phyloP scores from a whole-genome alignment of 2,797 vertebrate species.

The Lithobates sylvaticus region DNA sequence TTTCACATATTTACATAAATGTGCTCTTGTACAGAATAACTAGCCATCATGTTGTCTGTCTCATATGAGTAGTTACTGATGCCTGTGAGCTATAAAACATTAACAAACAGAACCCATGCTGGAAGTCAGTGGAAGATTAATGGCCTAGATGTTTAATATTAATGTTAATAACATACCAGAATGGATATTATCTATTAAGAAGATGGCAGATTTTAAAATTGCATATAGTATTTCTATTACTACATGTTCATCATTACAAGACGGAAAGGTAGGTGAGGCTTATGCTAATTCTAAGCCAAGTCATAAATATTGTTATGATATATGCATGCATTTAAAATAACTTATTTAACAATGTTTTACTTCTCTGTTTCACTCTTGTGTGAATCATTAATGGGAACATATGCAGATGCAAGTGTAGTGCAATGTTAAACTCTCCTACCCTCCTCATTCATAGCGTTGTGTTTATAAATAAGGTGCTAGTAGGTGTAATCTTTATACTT shows the following conservation, averaged over 20 bases:
- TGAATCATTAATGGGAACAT: not conserved
- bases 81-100: conserved; percentile 52
- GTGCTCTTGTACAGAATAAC: conserved; percentile 59
- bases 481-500: too few relatives aligned
- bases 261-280: conserved; percentile 16
- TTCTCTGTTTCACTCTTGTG: not conserved
- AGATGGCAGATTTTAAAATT: conserved; percentile 58
- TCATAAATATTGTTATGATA: conserved; percentile 39
- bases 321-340: not conserved
- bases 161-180: conserved; percentile 62
- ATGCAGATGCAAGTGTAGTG: not conserved
- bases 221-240: conserved; percentile 57
- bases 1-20: conserved; percentile 62
- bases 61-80: conserved; percentile 60
- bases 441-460: not conserved
- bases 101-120: conserved; percentile 33
- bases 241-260: conserved; percentile 58
- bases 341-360: conserved; percentile 14
- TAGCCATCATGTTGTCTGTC: conserved; percentile 60
- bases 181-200: conserved; percentile 59
- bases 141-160: conserved; percentile 54
- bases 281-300: conserved; percentile 10
- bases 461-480: not conserved
- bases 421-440: not conserved
- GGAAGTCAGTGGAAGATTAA: conserved; percentile 35